Evolutionary conservation across 1,140 invertebrate genomes (phyloP).

Genomic region (Zaprionus capensis): DNA sequence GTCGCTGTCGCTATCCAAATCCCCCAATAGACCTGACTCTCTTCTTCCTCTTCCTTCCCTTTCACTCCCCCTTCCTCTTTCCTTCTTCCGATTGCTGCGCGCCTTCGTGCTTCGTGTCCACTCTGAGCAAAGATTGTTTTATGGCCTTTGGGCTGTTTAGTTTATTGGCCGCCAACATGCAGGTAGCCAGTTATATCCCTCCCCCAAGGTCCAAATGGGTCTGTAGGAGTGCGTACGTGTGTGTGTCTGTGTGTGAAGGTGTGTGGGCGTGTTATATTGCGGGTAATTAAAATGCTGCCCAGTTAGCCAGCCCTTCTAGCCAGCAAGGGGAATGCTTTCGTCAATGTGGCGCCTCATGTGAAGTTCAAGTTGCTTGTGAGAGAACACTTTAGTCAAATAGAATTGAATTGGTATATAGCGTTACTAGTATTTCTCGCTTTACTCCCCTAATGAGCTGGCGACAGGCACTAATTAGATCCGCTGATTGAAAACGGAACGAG

Average conservation of each 20-base stretch:
- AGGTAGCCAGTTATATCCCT: conserved; percentile 38
- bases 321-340: conserved; percentile 2
- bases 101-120: conserved; percentile 45
- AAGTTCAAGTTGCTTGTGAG: conserved; percentile 3
- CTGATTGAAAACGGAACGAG: conserved; percentile 8
- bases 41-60: not conserved
- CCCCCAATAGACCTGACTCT: not conserved
- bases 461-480: conserved; percentile 35
- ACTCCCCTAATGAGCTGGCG: conserved; percentile 31
- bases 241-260: not conserved
- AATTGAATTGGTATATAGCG: not conserved
- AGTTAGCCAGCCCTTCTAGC: not conserved
- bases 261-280: conserved; percentile 42
- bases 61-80: too few relatives aligned
- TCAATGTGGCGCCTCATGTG: conserved; percentile 60
- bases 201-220: not conserved
- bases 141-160: conserved; percentile 61
- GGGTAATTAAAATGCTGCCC: conserved; percentile 50
- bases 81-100: not conserved
- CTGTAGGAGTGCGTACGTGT: not conserved
- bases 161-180: conserved; percentile 70
- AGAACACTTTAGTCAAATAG: conserved; percentile 10
- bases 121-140: conserved; percentile 61
- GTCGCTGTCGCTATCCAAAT: conserved; percentile 15
- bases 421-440: not conserved